Percentiles rank a stretch among this genome's conserved stretches.
These are phyloP conservation scores for Drosophila watanabei DNA, from an alignment of 1,140 invertebrate genomes.

Conservation along the genomic window DNA sequence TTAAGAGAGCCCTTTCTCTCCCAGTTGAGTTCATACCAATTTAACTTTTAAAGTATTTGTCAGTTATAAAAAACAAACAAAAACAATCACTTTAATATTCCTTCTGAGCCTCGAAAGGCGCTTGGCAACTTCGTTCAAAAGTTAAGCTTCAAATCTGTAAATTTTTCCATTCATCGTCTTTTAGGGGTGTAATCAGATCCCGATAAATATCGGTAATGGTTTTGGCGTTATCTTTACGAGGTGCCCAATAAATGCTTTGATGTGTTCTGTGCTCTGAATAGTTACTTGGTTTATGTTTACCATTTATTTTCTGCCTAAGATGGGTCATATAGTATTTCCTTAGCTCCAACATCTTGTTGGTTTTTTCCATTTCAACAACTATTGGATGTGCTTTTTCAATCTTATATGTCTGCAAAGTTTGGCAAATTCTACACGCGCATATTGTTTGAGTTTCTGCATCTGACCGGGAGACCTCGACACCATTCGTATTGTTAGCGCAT, in stretches of 20 bases:
- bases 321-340: background rate
- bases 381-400: background rate
- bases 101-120: too few relatives aligned
- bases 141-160: too few relatives aligned
- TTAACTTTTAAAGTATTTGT: background rate
- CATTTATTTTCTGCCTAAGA: background rate
- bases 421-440: background rate
- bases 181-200: too few relatives aligned
- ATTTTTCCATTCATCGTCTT: too few relatives aligned
- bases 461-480: background rate
- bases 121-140: too few relatives aligned
- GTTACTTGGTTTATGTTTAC: background rate
- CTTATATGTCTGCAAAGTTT: background rate
- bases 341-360: background rate
- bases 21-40: background rate
- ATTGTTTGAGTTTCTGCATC: background rate
- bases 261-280: background rate
- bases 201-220: background rate
- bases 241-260: background rate
- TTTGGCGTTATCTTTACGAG: background rate
- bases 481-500: background rate
- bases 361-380: background rate
- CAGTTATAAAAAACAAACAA: too few relatives aligned
- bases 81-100: too few relatives aligned
- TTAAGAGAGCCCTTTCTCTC: background rate